Evolutionary conservation across 2,113 vertebrate genomes (phyloP).

Genomic region (Cranoglanis bouderius): DNA sequence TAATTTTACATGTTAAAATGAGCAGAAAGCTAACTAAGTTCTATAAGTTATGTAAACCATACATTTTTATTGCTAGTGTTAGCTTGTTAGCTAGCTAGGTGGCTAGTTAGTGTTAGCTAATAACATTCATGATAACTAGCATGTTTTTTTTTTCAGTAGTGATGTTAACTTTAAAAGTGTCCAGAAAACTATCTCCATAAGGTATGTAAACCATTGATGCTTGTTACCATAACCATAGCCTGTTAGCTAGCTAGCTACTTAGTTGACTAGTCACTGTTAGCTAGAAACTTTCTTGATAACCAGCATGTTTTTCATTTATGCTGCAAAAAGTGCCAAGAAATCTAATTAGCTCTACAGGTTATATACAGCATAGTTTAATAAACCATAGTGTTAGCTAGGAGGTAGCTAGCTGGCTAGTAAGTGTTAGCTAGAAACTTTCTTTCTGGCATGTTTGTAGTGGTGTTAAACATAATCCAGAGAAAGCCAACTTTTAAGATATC

Average conservation of each 20-base stretch:
- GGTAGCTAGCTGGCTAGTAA: not conserved
- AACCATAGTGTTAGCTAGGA: not conserved
- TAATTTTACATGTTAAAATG: not conserved
- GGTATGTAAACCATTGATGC: not conserved
- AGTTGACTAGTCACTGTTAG: not conserved
- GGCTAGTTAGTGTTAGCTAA: not conserved
- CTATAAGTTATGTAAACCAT: not conserved
- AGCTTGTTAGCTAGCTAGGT: not conserved
- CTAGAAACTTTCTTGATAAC: not conserved
- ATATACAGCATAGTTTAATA: not conserved
- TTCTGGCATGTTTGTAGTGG: not conserved
- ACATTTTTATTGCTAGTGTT: not conserved
- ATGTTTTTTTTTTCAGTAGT: not conserved
- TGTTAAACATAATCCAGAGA: not conserved
- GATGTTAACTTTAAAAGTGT: not conserved
- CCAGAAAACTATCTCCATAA: not conserved
- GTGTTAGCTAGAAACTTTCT: not conserved
- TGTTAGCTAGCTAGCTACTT: not conserved
- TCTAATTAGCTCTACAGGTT: not conserved
- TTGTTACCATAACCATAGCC: not conserved
- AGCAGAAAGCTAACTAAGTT: not conserved
- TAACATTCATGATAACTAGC: not conserved
- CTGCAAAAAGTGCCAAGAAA: not conserved
- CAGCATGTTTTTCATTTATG: not conserved
- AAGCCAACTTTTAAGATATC: not conserved